A percentile compares a stretch with the other conserved stretches of the same genome.
These are phyloP conservation scores for Aphrocallistes beatrix DNA, from an alignment of 37 sponge, comb jelly and placozoan genomes.

Conservation along the genomic window DNA sequence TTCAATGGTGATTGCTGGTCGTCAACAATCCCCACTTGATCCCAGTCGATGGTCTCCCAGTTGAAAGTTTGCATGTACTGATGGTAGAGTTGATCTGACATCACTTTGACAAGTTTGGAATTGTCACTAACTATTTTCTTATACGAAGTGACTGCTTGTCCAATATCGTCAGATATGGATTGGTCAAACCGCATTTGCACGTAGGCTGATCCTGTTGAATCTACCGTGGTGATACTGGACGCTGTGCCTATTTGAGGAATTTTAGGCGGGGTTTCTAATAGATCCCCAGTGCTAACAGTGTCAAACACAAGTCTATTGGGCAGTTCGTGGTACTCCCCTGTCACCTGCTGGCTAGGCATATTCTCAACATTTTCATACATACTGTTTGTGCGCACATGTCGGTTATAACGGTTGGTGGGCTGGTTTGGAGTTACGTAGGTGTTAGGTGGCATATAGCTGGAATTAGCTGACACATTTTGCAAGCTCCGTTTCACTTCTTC, in stretches of 20 bases:
- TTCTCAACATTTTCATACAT: not conserved
- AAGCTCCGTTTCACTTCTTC: not conserved
- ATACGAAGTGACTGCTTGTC: not conserved
- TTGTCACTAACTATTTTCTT: not conserved
- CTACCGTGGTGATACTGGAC: not conserved
- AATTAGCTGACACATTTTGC: not conserved
- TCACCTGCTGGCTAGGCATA: not conserved
- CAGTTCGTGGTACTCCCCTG: not conserved
- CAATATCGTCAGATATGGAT: not conserved
- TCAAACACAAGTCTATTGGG: too few relatives aligned
- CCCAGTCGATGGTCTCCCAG: not conserved
- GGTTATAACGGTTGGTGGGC: not conserved
- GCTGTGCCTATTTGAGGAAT: not conserved
- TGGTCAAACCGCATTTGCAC: slow-evolving; percentile 3
- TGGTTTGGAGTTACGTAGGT: not conserved
- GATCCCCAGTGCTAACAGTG: not conserved
- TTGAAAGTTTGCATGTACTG: not conserved
- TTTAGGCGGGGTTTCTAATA: not conserved
- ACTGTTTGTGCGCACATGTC: not conserved
- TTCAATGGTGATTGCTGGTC: not conserved
- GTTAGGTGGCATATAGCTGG: not conserved
- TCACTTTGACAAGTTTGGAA: not conserved
- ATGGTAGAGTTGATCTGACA: not conserved
- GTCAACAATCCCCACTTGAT: not conserved
- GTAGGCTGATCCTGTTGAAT: not conserved